Conservation (phyloP, 2,888 invertebrate species). For the Dendrolimus houi region DNA sequence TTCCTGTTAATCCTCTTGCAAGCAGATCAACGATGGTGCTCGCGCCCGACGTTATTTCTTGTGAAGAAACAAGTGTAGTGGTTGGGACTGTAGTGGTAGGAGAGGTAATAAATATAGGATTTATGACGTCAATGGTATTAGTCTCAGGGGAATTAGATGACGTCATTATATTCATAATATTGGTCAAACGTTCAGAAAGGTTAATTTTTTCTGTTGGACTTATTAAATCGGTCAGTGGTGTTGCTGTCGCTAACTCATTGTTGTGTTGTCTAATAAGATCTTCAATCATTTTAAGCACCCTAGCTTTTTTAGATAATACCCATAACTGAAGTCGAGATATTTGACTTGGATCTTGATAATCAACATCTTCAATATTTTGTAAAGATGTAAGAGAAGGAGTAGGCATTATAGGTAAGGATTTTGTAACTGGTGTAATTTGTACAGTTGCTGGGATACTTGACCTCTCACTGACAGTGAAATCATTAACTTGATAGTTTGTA, state of each 20-base stretch:
- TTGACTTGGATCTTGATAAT: slow-evolving; percentile 39
- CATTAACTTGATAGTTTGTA: slow-evolving; percentile 42
- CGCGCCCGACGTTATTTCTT: slow-evolving; percentile 13
- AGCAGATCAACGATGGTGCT: slow-evolving; percentile 16
- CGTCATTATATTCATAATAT: slow-evolving; percentile 56
- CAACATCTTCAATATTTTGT: slow-evolving; percentile 25
- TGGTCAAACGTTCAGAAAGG: slow-evolving; percentile 50
- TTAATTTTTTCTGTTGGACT: slow-evolving; percentile 37
- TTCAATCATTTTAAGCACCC: slow-evolving; percentile 69
- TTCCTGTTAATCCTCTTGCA: slow-evolving; percentile 1
- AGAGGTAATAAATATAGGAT: slow-evolving; percentile 16
- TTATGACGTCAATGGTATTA: slow-evolving; percentile 20
- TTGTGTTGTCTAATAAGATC: slow-evolving; percentile 63
- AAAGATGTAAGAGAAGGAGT: slow-evolving; percentile 18
- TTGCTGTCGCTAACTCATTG: slow-evolving; percentile 51
- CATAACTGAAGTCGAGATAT: slow-evolving; percentile 56
- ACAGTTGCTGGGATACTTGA: neutral
- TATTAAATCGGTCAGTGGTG: slow-evolving; percentile 42
- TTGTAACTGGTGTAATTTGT: slow-evolving; percentile 8
- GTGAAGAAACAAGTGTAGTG: slow-evolving; percentile 19
- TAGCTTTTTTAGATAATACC: slow-evolving; percentile 67
- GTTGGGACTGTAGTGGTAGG: slow-evolving; percentile 25
- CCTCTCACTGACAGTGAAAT: slow-evolving; percentile 21
- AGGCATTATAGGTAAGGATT: slow-evolving; percentile 20
- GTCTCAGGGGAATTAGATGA: slow-evolving; percentile 30